Base-by-base conservation (phyloP, 2,888 invertebrate genomes). In the Rhimphoctona megacephalus region DNA sequence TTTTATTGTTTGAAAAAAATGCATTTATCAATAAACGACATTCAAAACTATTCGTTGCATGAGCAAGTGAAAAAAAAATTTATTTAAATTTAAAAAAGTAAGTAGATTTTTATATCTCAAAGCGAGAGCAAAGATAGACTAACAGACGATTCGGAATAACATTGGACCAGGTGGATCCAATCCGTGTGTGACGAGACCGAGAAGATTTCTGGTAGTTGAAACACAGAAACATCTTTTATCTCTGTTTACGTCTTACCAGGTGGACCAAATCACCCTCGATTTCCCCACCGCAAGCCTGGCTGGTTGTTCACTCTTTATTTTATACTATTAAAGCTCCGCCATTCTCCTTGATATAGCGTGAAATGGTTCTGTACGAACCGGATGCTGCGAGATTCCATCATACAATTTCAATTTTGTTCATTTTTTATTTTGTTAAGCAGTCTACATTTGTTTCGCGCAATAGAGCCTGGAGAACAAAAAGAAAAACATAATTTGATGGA, bases 171-270 rank as follows among this genome's bases (percentile, higher is more conserved):
- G 90, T 92, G 92, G 91, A 91, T 91, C 91, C 91, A 91, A 88
- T 92, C 92, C 90, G 89, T 69, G 57, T 88, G 88, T 89, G 90
- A 85, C 87, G 88, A 77, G 85, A 70, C 74, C 78, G 87, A 83
- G 87, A 89, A 89, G 88, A 91, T 89, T 88, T 88, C 86, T 88
- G 87, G 87, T 85, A 78, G 46, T 54, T 46, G 61, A 67, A 61
- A 61, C 52, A 81, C 73, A 82, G 79, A 83, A 85, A 57, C 89
- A 88, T 88, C 90, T 89, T 88, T 87, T 85, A 76, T 88, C 89
- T 90, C 89, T 91, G 92, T 91, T 92, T 92, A 92, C 87, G 90
- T 92, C 90, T 90, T 78, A 89, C 92, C 92, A 92, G 92, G 93
- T 92, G 92, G 92, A 91, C 87, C 89, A 83, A 91, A 93, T 93